Conservation (phyloP, 1,140 invertebrate genomes). For the Calliphora vicina region DNA sequence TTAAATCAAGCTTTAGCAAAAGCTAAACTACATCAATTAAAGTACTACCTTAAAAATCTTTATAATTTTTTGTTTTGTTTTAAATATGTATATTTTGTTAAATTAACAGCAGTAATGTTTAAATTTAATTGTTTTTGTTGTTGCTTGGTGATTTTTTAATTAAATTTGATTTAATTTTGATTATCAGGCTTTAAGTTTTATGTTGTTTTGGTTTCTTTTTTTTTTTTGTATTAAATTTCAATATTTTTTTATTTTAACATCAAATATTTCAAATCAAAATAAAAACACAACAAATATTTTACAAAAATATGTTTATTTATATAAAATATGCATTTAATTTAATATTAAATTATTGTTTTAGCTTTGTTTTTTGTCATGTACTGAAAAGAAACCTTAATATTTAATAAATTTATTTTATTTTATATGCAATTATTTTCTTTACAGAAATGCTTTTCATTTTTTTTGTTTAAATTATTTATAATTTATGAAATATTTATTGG, state of each 20-base stretch:
- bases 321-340: not conserved
- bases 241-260: conserved; percentile 19
- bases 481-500: not conserved
- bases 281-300: not conserved
- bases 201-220: not conserved
- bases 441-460: not conserved
- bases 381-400: conserved; percentile 5
- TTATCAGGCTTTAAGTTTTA: conserved; percentile 54
- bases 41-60: not conserved
- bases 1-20: no score
- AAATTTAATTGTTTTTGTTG: conserved; percentile 2
- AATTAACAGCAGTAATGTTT: not conserved
- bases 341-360: not conserved
- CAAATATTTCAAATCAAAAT: not conserved
- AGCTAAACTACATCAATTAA: no score
- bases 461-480: not conserved
- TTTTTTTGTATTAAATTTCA: not conserved
- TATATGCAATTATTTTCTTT: not conserved
- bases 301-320: not conserved
- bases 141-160: conserved; percentile 44
- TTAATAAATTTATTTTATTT: not conserved
- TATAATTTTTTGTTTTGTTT: not conserved
- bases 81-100: not conserved
- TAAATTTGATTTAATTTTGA: conserved; percentile 63
- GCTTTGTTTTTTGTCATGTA: not conserved